Evolutionary conservation across 2,797 vertebrate genomes (phyloP), one percentile per base, ranked within the genome.

Genomic region (Scyliorhinus canicula): DNA sequence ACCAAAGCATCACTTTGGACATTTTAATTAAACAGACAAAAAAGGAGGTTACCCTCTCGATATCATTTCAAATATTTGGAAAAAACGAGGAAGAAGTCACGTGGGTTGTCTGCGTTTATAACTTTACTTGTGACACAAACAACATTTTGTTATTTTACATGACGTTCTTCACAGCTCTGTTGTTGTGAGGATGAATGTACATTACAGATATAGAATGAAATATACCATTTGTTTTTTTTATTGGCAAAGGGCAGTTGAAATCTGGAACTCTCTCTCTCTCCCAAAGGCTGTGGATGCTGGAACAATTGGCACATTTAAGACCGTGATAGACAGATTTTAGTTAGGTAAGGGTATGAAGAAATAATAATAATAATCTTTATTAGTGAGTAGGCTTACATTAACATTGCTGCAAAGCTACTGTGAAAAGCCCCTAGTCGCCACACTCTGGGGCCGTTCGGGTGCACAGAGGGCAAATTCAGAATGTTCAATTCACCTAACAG

Each of bases 11-110:
- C 57, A 60, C 86, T 60, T 90, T 60, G 52, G n/a, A 57, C 19
- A 88, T 12, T 16, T n/a, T 88, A 90, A 90, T 90, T n/a, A n/a
- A 90, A 40, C 55, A 60, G 86, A n/a, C 55, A 28, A 90, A n/a
- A 55, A 90, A 2, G 55, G 57, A 60, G 57, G 14, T 24, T 85
- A 52, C 47, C 12, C 31, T 57, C 28, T 35, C 0, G 57, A 35
- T 60, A 60, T 90, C 8, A 60, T 60, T 60, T 90, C 57, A 90
- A 60, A 90, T 14, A 12, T 90, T 8, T 16, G 71, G n/a, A 52
- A 85, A 85, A 85, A 24, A 50, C 35, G 44, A 50, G 5, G 50
- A 86, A 47, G 44, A 86, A 86, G 55, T 86, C 26, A 50, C 50
- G 52, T 8, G 16, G 26, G 84, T 50, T 50, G 16, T 12, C 47